phyloP scores from a whole-genome alignment of 2,797 vertebrate genomes.

The Tapirus indicus region DNA sequence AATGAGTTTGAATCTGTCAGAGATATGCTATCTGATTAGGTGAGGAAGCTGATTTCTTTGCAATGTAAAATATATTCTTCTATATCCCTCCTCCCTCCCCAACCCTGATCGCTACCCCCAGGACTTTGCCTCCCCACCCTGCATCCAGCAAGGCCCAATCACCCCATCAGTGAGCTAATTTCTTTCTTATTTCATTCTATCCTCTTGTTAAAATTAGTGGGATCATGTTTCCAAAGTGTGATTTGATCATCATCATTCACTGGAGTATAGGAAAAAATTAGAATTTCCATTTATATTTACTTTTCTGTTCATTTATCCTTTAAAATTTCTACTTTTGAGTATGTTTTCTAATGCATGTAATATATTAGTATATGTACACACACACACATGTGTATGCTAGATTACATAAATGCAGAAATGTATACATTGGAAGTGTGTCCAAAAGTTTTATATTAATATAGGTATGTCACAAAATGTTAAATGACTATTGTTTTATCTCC shows the following conservation, averaged over 20 bases:
- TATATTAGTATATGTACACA: not conserved
- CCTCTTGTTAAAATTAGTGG: not conserved
- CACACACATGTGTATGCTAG: not conserved
- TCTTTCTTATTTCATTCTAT: not conserved
- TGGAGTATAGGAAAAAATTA: not conserved
- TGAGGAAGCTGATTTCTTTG: not conserved
- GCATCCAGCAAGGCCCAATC: not conserved
- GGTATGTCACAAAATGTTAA: not conserved
- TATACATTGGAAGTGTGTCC: not conserved
- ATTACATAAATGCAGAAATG: not conserved
- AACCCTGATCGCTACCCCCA: not conserved
- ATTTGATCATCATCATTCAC: not conserved
- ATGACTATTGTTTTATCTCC: not conserved
- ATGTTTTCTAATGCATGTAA: not conserved
- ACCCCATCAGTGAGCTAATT: not conserved
- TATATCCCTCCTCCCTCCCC: not conserved
- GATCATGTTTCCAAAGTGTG: not conserved
- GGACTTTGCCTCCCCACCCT: not conserved
- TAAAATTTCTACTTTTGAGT: not conserved
- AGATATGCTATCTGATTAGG: not conserved
- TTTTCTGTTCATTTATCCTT: not conserved
- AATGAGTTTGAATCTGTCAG: not conserved
- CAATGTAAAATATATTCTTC: not conserved
- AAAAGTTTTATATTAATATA: not conserved
- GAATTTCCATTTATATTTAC: not conserved